phyloP scores from a whole-genome alignment of 2,888 invertebrate species.

The Nemoura dubitans region DNA sequence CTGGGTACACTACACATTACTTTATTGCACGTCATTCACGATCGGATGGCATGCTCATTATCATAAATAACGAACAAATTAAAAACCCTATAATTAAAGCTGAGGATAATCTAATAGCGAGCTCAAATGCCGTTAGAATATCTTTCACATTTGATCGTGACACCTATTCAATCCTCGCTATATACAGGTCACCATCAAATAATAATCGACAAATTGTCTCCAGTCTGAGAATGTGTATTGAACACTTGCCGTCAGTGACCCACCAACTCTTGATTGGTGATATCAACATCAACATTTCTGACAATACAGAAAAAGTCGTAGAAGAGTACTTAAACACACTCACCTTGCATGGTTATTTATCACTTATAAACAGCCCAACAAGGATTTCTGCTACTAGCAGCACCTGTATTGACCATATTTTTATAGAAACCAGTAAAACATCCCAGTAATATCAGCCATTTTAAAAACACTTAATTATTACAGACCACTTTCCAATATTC shows the following conservation, averaged over 20 bases:
- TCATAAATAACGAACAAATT: not conserved
- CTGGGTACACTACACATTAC: not conserved
- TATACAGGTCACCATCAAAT: not conserved
- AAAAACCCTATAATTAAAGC: too few relatives aligned
- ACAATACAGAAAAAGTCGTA: too few relatives aligned
- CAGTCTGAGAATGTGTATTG: not conserved
- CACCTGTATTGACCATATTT: conserved; percentile 8
- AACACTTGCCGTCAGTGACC: too few relatives aligned
- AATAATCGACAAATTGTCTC: not conserved
- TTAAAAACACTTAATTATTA: too few relatives aligned
- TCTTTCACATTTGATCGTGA: too few relatives aligned
- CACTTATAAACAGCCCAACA: not conserved
- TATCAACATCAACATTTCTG: not conserved
- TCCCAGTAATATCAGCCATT: too few relatives aligned
- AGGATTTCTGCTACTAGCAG: not conserved
- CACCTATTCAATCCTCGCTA: not conserved
- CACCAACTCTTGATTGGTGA: not conserved
- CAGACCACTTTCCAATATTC: too few relatives aligned
- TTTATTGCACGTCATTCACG: not conserved
- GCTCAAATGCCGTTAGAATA: too few relatives aligned
- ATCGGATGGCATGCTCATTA: not conserved
- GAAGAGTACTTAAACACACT: too few relatives aligned
- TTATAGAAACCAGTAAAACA: not conserved
- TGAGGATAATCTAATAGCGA: too few relatives aligned
- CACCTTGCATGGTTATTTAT: not conserved